These are phyloP conservation scores for Idaea straminata DNA, from an alignment of 2,888 invertebrate genomes.

Conservation along the genomic window DNA sequence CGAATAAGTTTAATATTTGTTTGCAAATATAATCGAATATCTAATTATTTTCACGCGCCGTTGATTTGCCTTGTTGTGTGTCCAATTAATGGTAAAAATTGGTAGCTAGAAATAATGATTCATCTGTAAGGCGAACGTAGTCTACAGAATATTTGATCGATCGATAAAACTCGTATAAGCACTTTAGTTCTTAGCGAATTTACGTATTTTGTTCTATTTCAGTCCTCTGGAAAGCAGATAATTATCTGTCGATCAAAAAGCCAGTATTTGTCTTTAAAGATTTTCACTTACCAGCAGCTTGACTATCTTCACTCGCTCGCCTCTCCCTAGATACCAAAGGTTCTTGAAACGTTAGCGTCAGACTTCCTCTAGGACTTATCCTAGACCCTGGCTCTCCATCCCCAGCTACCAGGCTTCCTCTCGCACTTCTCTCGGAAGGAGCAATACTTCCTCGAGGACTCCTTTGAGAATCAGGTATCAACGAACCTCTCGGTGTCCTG, in stretches of 20 bases:
- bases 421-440: constrained; percentile 71
- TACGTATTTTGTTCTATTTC: no score
- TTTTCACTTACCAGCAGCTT: constrained; percentile 63
- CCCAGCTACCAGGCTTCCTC: constrained; percentile 65
- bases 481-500: constrained; percentile 80
- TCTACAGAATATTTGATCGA: no score
- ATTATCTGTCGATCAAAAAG: neutral
- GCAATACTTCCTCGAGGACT: constrained; percentile 83
- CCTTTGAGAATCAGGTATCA: constrained; percentile 79
- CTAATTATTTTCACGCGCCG: no score
- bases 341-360: constrained; percentile 82
- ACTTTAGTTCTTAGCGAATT: no score
- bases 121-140: no score
- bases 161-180: no score
- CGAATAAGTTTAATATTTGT: no score
- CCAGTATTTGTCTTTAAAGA: neutral
- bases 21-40: no score
- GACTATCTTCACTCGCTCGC: constrained; percentile 81
- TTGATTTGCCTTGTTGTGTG: no score
- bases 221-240: neutral
- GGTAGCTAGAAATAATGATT: no score
- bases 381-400: constrained; percentile 56
- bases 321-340: constrained; percentile 77
- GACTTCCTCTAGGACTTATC: constrained; percentile 80
- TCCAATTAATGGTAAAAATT: no score